A percentile compares a stretch with the other conserved stretches of the same genome.
These are phyloP conservation scores for Helicolenus hilgendorfi DNA, from an alignment of 2,797 vertebrate species.

Conservation along the genomic window DNA sequence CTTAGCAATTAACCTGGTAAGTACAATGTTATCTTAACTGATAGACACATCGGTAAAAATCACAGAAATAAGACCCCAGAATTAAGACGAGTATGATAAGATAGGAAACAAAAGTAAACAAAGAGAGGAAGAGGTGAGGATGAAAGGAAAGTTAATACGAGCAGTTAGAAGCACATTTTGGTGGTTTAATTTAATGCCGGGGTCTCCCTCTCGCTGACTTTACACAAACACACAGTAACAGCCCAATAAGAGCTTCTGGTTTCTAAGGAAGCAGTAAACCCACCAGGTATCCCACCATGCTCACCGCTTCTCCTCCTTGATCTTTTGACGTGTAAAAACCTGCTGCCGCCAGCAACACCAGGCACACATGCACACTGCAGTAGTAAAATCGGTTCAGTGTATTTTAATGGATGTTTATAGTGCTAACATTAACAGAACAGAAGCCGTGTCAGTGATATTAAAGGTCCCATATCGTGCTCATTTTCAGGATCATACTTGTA, in stretches of 20 bases:
- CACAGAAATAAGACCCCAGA: background rate
- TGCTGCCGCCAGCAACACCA: constrained; percentile 49
- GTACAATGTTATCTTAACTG: background rate
- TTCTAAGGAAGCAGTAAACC: constrained; percentile 78
- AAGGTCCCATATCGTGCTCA: too few species aligned
- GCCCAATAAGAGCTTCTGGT: constrained; percentile 58
- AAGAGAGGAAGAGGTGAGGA: background rate
- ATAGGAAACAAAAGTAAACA: background rate
- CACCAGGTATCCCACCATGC: constrained; percentile 70
- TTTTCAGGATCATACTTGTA: too few species aligned
- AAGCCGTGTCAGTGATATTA: background rate
- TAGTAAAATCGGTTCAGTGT: constrained; percentile 33
- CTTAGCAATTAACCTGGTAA: background rate
- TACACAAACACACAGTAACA: constrained; percentile 61
- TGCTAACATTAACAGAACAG: background rate
- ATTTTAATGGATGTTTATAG: constrained; percentile 33
- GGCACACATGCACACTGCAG: background rate
- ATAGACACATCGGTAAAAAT: background rate
- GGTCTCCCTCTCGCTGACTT: constrained; percentile 33
- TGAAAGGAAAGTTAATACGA: background rate
- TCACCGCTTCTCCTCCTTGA: constrained; percentile 59
- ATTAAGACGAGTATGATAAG: background rate
- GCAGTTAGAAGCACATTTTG: background rate
- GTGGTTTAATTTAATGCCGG: background rate
- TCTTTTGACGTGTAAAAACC: constrained; percentile 68